phyloP scores from a whole-genome alignment of 2,888 invertebrate genomes.

The Antheraea assamensis region DNA sequence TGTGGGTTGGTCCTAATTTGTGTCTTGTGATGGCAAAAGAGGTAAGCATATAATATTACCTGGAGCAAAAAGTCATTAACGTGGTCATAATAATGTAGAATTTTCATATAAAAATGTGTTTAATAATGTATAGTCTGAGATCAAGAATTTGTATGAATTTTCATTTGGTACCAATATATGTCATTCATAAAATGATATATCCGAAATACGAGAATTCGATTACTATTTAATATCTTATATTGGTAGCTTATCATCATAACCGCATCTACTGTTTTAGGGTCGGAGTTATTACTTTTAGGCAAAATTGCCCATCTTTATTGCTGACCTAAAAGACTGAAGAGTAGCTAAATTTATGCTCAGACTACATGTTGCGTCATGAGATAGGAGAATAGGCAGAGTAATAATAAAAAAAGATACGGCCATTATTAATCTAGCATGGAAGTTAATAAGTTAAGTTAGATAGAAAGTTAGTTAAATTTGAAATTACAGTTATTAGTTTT shows the following conservation, averaged over 20 bases:
- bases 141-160: neutral
- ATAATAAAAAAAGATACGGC: too few species aligned
- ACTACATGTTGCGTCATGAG: neutral
- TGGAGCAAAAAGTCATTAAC: neutral
- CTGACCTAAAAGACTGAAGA: conserved; percentile 21
- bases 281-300: conserved; percentile 41
- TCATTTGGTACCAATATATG: neutral
- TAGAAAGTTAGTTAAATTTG: too few species aligned
- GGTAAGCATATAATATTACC: neutral
- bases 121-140: neutral
- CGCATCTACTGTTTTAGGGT: conserved; percentile 34
- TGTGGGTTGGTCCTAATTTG: neutral
- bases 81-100: neutral
- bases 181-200: neutral
- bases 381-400: too few species aligned
- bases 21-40: neutral
- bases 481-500: too few species aligned
- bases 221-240: conserved; percentile 10
- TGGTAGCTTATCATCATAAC: neutral
- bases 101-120: neutral
- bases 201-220: neutral
- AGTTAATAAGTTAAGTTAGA: too few species aligned
- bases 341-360: conserved; percentile 26
- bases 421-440: too few species aligned
- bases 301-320: conserved; percentile 46